phyloP scores from a whole-genome alignment of 2,797 vertebrate genomes.

The Arctocebus calabarensis region DNA sequence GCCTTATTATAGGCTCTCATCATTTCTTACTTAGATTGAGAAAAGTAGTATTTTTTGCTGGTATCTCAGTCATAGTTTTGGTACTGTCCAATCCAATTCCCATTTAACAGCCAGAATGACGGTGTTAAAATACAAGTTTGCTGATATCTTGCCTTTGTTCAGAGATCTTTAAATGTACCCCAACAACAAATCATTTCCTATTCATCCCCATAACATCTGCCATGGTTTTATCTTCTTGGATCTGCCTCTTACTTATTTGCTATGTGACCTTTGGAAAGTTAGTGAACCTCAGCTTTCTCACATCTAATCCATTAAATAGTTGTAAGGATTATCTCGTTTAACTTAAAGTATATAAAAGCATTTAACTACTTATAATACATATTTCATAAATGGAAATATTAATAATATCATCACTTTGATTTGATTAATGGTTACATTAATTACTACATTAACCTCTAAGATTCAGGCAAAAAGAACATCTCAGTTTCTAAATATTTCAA shows the following conservation, averaged over 20 bases:
- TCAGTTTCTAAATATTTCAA: slow-evolving; percentile 27
- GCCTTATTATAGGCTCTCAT: not conserved
- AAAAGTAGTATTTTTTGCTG: not conserved
- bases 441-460: slow-evolving; percentile 3
- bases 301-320: not conserved
- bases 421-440: slow-evolving; percentile 19
- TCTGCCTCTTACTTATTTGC: slow-evolving; percentile 22
- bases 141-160: not conserved
- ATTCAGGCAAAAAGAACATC: not conserved
- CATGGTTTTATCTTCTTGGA: not conserved
- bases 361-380: slow-evolving; percentile 26
- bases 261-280: slow-evolving; percentile 28
- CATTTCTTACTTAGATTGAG: slow-evolving; percentile 18
- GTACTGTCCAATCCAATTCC: not conserved
- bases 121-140: slow-evolving; percentile 14
- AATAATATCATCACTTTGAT: slow-evolving; percentile 7
- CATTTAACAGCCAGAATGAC: slow-evolving; percentile 7
- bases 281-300: slow-evolving; percentile 11
- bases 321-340: slow-evolving; percentile 39
- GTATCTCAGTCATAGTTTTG: not conserved
- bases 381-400: slow-evolving; percentile 33
- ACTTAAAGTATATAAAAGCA: slow-evolving; percentile 10
- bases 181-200: not conserved
- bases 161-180: not conserved
- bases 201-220: slow-evolving; percentile 29